Percentiles rank a stretch among this genome's conserved stretches.
These are phyloP conservation scores for Hymenochirus boettgeri DNA, from an alignment of 2,113 vertebrate species.

Conservation along the genomic window DNA sequence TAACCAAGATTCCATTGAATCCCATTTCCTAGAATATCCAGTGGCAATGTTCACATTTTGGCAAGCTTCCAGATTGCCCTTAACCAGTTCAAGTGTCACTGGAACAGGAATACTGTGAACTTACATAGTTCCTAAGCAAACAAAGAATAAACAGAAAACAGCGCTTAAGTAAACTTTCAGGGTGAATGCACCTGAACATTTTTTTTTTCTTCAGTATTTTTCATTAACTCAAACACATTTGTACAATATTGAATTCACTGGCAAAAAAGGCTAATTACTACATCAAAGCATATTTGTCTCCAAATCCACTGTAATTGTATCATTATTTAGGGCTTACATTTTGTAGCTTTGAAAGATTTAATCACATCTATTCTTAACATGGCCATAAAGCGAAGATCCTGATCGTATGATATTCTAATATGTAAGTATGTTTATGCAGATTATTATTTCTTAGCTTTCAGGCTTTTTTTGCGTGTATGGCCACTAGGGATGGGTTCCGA, in stretches of 20 bases:
- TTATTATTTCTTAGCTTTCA: too few relatives aligned
- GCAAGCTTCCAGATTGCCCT: neutral
- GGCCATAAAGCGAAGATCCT: too few relatives aligned
- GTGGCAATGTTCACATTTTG: constrained; percentile 8
- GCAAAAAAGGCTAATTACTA: neutral
- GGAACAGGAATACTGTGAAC: constrained; percentile 19
- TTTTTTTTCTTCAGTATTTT: neutral
- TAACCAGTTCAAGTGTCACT: constrained; percentile 12
- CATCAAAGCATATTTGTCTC: constrained; percentile 4
- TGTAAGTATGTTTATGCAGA: too few relatives aligned
- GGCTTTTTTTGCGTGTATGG: too few relatives aligned
- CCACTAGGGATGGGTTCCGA: too few relatives aligned
- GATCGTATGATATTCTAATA: too few relatives aligned
- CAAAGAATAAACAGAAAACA: neutral
- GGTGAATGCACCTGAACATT: constrained; percentile 18
- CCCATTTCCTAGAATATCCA: constrained; percentile 23
- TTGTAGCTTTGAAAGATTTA: too few relatives aligned
- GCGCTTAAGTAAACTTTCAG: constrained; percentile 14
- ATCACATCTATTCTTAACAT: too few relatives aligned
- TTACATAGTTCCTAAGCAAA: constrained; percentile 18
- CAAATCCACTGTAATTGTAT: neutral
- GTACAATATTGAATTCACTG: constrained; percentile 4
- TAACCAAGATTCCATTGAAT: constrained; percentile 19
- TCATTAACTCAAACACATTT: constrained; percentile 3
- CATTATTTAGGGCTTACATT: too few relatives aligned